Percentiles rank a stretch among this genome's conserved stretches.
Conservation (phyloP, 1,140 invertebrate species). For the Anoplophora glabripennis region DNA sequence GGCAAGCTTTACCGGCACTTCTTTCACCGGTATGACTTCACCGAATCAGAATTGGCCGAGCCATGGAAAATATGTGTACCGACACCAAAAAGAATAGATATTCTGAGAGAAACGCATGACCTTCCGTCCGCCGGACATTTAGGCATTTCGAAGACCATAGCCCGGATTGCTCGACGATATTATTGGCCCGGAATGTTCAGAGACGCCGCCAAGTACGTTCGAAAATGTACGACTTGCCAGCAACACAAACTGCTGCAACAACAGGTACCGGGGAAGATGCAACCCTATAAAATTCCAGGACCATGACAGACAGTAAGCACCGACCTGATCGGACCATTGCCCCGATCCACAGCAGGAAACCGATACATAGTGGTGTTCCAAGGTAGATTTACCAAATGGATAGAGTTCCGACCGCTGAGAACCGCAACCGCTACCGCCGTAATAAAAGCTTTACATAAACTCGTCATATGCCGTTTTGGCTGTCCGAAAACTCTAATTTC, state of each 20-base stretch:
- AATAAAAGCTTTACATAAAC: constrained; percentile 12
- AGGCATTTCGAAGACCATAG: constrained; percentile 27
- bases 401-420: constrained; percentile 7
- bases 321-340: background rate
- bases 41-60: background rate
- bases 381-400: background rate
- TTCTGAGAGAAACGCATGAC: constrained; percentile 17
- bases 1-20: constrained; percentile 14
- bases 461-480: constrained; percentile 18
- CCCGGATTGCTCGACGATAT: too few species aligned
- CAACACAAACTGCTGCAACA: too few species aligned
- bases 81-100: background rate
- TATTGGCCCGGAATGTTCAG: too few species aligned
- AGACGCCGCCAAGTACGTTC: too few species aligned
- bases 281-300: too few species aligned
- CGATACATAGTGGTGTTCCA: background rate
- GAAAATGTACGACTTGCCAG: too few species aligned
- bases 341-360: background rate
- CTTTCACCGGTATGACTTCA: background rate
- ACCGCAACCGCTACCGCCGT: background rate
- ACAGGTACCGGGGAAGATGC: too few species aligned
- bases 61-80: constrained; percentile 29
- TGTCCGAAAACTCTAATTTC: constrained; percentile 10
- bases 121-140: constrained; percentile 14
- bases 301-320: too few species aligned